phyloP scores from a whole-genome alignment of 92 coral and sea anemone species.

The Phenganax subtilis region DNA sequence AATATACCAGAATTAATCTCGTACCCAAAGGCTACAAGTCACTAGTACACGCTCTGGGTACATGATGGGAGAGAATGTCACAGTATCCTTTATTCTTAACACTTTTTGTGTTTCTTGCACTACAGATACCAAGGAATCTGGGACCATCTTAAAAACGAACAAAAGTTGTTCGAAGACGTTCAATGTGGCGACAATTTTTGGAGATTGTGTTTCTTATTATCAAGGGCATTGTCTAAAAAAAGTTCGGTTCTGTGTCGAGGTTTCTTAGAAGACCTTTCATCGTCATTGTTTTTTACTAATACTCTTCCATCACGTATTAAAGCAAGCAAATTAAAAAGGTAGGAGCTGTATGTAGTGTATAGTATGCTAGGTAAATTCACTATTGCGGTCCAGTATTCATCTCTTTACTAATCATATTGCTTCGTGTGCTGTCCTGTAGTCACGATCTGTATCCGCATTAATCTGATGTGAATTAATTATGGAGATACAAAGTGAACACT shows the following conservation, averaged over 20 bases:
- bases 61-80: too few relatives aligned
- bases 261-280: constrained; percentile 16
- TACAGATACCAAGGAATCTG: constrained; percentile 2
- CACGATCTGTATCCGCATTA: too few relatives aligned
- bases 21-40: too few relatives aligned
- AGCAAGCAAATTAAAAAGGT: background rate
- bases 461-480: too few relatives aligned
- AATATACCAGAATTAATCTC: too few relatives aligned
- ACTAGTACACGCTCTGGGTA: too few relatives aligned
- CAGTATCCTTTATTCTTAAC: too few relatives aligned
- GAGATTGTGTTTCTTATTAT: background rate
- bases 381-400: background rate
- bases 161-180: background rate
- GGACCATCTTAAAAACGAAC: background rate
- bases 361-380: background rate
- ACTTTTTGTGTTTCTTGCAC: too few relatives aligned
- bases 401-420: too few relatives aligned
- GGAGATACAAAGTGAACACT: too few relatives aligned
- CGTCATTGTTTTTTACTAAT: background rate
- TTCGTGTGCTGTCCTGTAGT: too few relatives aligned
- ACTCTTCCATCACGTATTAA: background rate
- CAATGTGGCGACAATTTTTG: background rate
- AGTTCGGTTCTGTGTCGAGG: background rate
- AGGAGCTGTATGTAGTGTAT: background rate
- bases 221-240: background rate